Percentiles rank a stretch among this genome's conserved stretches.
phyloP scores from a whole-genome alignment of 2,797 vertebrate species.

The Distichodus sexfasciatus region DNA sequence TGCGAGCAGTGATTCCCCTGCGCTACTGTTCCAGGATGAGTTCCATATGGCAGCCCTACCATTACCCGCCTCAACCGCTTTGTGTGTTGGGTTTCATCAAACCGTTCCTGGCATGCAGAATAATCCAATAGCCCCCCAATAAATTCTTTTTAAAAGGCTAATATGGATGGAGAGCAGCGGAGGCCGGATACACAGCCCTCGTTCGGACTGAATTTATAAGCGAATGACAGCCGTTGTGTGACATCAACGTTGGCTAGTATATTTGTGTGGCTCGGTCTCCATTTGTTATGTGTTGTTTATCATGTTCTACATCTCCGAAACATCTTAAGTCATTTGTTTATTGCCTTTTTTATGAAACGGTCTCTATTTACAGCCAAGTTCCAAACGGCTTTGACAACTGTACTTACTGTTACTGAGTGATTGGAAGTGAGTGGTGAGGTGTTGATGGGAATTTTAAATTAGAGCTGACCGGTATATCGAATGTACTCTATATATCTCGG shows the following conservation, averaged over 20 bases:
- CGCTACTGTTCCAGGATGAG: constrained; percentile 67
- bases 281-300: neutral
- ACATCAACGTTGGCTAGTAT: constrained; percentile 8
- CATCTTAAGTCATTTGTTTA: neutral
- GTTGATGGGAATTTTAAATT: too few relatives aligned
- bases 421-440: too few relatives aligned
- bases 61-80: constrained; percentile 54
- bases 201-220: constrained; percentile 35
- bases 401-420: too few relatives aligned
- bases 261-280: neutral
- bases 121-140: constrained; percentile 63
- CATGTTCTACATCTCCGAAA: neutral
- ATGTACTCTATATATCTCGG: too few relatives aligned
- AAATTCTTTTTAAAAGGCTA: constrained; percentile 51
- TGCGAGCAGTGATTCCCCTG: constrained; percentile 60
- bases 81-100: constrained; percentile 59
- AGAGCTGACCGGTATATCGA: too few relatives aligned
- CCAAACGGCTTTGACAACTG: too few relatives aligned
- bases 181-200: constrained; percentile 25
- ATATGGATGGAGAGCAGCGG: constrained; percentile 26
- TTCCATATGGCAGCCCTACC: constrained; percentile 65
- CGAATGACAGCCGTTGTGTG: constrained; percentile 46
- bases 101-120: constrained; percentile 62
- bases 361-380: too few relatives aligned
- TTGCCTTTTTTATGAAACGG: neutral